Percentiles rank a stretch among this genome's conserved stretches.
phyloP scores from a whole-genome alignment of 2,888 invertebrate genomes.

The Xanthia icteritia region DNA sequence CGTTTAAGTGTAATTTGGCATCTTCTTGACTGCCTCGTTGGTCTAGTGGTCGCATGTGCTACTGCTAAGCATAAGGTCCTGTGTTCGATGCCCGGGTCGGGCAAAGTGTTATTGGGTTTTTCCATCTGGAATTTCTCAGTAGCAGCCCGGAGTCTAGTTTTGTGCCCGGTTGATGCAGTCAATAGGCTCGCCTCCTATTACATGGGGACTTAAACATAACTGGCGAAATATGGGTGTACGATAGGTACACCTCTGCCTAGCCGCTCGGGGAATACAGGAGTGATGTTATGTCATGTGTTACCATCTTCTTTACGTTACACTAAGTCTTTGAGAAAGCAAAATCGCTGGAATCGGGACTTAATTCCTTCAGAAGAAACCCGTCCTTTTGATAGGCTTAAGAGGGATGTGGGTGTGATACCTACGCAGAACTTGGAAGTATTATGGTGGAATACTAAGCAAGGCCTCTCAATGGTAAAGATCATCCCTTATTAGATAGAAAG shows the following conservation, averaged over 20 bases:
- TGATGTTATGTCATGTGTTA: background rate
- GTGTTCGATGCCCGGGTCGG: background rate
- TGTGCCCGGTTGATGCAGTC: background rate
- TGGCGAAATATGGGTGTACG: background rate
- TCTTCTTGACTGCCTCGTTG: background rate
- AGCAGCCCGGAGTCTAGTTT: background rate
- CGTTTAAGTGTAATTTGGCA: conserved; percentile 9
- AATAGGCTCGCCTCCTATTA: background rate
- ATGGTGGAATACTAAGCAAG: background rate
- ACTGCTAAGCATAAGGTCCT: background rate
- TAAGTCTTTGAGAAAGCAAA: background rate
- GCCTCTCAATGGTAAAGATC: background rate
- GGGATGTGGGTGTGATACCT: too few relatives aligned
- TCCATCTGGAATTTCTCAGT: background rate
- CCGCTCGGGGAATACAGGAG: too few relatives aligned
- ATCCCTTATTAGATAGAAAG: background rate
- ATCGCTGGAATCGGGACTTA: background rate
- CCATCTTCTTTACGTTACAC: background rate
- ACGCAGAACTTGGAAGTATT: conserved; percentile 4
- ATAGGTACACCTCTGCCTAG: background rate
- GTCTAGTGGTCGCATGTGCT: background rate
- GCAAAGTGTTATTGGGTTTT: background rate
- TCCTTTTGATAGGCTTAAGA: conserved; percentile 10
- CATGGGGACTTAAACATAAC: background rate
- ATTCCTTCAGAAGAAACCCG: background rate